Percentiles rank a stretch among this genome's conserved stretches.
Evolutionary conservation across 2,113 vertebrate genomes (phyloP).

Genomic region (Lamprotornis superbus): DNA sequence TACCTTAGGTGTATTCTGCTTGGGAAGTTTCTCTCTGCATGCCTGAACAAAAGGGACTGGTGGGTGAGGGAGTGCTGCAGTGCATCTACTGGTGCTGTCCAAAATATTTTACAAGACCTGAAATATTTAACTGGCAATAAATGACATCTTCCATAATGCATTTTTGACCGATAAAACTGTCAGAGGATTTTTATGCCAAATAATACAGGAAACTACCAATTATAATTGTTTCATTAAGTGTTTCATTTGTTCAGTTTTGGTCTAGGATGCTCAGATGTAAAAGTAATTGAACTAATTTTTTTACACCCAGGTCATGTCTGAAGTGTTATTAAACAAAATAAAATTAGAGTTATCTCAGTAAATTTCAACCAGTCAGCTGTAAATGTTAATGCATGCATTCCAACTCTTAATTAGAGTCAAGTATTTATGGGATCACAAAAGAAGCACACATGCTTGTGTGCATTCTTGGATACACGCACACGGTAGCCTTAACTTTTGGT

Average conservation of each 20-base stretch:
- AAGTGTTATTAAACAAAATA: background rate
- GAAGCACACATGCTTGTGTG: background rate
- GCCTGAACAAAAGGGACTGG: background rate
- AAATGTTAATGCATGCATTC: background rate
- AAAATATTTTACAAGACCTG: background rate
- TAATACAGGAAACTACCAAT: background rate
- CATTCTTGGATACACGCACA: too few species aligned
- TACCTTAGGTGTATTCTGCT: background rate
- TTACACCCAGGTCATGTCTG: background rate
- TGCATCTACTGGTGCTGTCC: background rate
- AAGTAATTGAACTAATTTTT: background rate
- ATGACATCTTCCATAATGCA: background rate
- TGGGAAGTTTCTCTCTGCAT: background rate
- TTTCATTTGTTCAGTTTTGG: background rate
- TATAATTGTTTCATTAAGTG: background rate
- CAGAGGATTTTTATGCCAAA: background rate
- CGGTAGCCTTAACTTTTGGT: background rate
- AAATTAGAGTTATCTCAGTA: background rate
- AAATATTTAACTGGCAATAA: background rate
- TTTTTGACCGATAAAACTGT: background rate
- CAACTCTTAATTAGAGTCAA: background rate
- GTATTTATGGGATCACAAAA: background rate
- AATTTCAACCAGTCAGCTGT: background rate
- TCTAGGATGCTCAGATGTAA: background rate
- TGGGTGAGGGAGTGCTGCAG: background rate